Evolutionary conservation across 2,797 vertebrate species (phyloP), one percentile per base, ranked within the genome.

Genomic region (Brotula barbata): DNA sequence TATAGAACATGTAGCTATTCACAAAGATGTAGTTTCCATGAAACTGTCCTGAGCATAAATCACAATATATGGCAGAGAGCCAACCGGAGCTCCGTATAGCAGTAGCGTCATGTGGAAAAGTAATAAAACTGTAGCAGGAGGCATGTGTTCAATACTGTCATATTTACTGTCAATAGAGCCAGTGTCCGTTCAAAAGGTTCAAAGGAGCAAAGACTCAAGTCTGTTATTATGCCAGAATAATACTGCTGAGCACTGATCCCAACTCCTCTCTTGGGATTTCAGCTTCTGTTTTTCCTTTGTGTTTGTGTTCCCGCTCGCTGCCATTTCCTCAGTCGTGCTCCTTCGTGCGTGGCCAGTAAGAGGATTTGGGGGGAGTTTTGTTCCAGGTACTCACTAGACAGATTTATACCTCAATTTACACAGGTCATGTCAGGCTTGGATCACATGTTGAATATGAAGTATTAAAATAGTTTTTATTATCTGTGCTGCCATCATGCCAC

Each of bases 11-110:
- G 17, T 70, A 48, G 56, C 75, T 49, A 58, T 83, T 77, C 72
- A 64, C 71, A 37, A 79, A 78, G 57, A 78, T 79, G 78, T 91
- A 90, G 91, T 93, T 92, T 92, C 91, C 85, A 85, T 92, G 87
- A 91, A 92, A 90, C 86, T 86, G 78, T 87, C 46, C 55, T 28
- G 78, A 53, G 60, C 59, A 67, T 64, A 15, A 77, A 71, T 20
- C 61, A 50, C 63, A 60, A 61, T 63, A 65, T 77, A 47, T 56
- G 67, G 47, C 68, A 46, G 53, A 60, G 57, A 21, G 59, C 68
- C 60, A 57, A 23, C 61, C 33, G 54, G 56, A 58, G 31, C 25
- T 4, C 25, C 46, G 34, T 65, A 22, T 64, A 20, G 44, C 69
- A 63, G 36, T 42, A 8, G 64, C 74, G 68, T 51, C 43, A 48